Percentiles rank a stretch among this genome's conserved stretches.
These are phyloP conservation scores for Timandra comae DNA, from an alignment of 2,888 invertebrate genomes.

Conservation along the genomic window DNA sequence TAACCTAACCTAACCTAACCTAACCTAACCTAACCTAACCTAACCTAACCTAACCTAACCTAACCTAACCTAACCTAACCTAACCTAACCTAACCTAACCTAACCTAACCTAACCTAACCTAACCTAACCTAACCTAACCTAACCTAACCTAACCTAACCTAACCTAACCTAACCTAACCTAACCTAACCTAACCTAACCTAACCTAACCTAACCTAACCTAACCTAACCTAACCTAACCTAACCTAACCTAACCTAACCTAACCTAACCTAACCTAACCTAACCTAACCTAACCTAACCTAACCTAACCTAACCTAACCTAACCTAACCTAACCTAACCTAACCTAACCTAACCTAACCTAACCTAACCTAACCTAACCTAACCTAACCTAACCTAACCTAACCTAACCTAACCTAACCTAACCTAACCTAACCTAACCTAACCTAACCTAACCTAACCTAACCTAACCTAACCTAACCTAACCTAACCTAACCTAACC, in stretches of 20 bases:
- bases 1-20: conserved; percentile 10
- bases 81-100: conserved; percentile 20
- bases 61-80: conserved; percentile 19
- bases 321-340: conserved; percentile 16
- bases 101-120: conserved; percentile 23
- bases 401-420: conserved; percentile 10
- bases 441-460: conserved; percentile 19
- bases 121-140: conserved; percentile 20
- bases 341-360: conserved; percentile 16
- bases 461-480: conserved; percentile 14
- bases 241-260: conserved; percentile 20
- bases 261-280: conserved; percentile 19
- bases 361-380: conserved; percentile 15
- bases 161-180: conserved; percentile 17
- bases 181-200: conserved; percentile 15
- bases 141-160: conserved; percentile 20
- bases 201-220: conserved; percentile 23
- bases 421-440: conserved; percentile 10
- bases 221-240: conserved; percentile 24
- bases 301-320: conserved; percentile 18
- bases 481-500: no score
- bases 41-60: conserved; percentile 14
- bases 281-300: conserved; percentile 18
- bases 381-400: conserved; percentile 8
- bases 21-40: conserved; percentile 12